phyloP scores from a whole-genome alignment of 2,797 vertebrate genomes.

The Ataeniobius toweri region DNA sequence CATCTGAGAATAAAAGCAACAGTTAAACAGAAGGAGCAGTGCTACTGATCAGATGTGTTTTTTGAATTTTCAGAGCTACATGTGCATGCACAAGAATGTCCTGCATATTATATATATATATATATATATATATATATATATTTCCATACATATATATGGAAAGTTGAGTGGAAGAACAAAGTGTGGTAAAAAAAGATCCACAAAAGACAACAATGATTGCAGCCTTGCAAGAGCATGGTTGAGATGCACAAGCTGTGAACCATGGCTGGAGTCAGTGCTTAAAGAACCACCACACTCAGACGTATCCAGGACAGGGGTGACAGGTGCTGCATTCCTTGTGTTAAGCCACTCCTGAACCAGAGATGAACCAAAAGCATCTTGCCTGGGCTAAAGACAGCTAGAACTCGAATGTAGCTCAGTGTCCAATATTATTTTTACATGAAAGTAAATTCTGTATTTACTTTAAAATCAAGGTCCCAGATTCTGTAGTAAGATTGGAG shows the following conservation, averaged over 20 bases:
- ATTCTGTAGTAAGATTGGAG: too few relatives aligned
- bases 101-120: not conserved
- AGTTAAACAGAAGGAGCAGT: constrained; percentile 37
- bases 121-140: not conserved
- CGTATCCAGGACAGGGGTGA: too few relatives aligned
- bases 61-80: not conserved
- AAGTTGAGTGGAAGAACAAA: not conserved
- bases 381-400: too few relatives aligned
- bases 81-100: not conserved
- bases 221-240: too few relatives aligned
- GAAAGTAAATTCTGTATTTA: too few relatives aligned
- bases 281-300: not conserved
- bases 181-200: not conserved
- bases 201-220: too few relatives aligned
- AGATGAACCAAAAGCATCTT: too few relatives aligned
- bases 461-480: too few relatives aligned
- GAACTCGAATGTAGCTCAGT: too few relatives aligned
- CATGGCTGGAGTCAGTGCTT: not conserved
- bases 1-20: constrained; percentile 34
- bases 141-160: not conserved
- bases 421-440: too few relatives aligned
- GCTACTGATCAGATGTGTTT: constrained; percentile 28
- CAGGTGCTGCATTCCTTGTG: too few relatives aligned
- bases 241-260: not conserved
- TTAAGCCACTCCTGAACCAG: too few relatives aligned